phyloP scores from a whole-genome alignment of 2,888 invertebrate genomes.

The Acheta domesticus region DNA sequence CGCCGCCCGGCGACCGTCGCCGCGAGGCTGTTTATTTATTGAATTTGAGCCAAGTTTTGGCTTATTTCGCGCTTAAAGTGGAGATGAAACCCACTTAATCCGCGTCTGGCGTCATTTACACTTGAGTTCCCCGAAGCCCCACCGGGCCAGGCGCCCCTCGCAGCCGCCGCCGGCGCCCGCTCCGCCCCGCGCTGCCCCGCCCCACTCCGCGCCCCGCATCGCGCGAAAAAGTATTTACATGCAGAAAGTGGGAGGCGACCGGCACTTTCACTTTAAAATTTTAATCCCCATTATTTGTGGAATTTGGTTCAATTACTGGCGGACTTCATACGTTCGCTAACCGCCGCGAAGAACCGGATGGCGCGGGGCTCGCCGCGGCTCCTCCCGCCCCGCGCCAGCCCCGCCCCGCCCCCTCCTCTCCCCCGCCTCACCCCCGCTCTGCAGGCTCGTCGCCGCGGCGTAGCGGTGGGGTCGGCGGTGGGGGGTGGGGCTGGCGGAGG shows the following conservation, averaged over 20 bases:
- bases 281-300: conserved; percentile 18
- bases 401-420: neutral
- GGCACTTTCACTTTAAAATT: conserved; percentile 10
- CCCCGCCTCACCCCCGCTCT: neutral
- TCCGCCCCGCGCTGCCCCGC: neutral
- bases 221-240: conserved; percentile 18
- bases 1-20: neutral
- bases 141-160: neutral
- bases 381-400: neutral
- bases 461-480: neutral
- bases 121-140: conserved; percentile 2
- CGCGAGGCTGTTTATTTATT: neutral
- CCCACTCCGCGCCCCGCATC: neutral
- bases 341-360: neutral
- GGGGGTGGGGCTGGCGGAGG: neutral
- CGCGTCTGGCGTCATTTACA: conserved; percentile 7
- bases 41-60: conserved; percentile 18
- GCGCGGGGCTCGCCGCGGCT: neutral
- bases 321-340: conserved; percentile 7
- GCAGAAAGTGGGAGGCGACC: neutral
- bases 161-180: neutral
- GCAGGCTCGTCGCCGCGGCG: neutral
- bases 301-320: conserved; percentile 18
- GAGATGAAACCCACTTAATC: conserved; percentile 6
- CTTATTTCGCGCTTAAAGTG: conserved; percentile 18